Percentiles rank a stretch among this genome's conserved stretches.
Evolutionary conservation across 2,888 invertebrate genomes (phyloP).

Genomic region (Entomobrya proxima): DNA sequence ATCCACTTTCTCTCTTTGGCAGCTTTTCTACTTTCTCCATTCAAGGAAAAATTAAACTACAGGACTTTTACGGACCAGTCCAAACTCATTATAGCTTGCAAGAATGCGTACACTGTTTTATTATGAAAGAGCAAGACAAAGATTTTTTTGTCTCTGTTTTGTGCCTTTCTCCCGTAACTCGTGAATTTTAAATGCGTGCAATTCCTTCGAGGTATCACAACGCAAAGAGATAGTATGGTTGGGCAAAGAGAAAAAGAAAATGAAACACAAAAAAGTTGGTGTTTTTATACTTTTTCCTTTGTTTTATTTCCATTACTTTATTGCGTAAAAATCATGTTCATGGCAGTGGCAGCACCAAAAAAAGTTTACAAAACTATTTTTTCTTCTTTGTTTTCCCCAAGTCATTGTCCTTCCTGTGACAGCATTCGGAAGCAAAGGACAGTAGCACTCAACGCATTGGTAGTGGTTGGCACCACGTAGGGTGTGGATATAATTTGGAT

Average conservation of each 20-base stretch:
- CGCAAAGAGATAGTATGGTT: slow-evolving; percentile 17
- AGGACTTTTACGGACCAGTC: background rate
- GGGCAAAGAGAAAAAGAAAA: slow-evolving; percentile 4
- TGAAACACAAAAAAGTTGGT: slow-evolving; percentile 42
- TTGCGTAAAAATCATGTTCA: slow-evolving; percentile 60
- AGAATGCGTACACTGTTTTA: background rate
- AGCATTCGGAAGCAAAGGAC: slow-evolving; percentile 8
- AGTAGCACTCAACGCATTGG: background rate
- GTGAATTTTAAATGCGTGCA: slow-evolving; percentile 62
- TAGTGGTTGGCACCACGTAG: background rate
- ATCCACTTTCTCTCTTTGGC: slow-evolving; percentile 18
- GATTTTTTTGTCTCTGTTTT: slow-evolving; percentile 1
- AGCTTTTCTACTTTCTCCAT: slow-evolving; percentile 14
- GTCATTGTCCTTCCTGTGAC: slow-evolving; percentile 52
- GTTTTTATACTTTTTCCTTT: slow-evolving; percentile 7
- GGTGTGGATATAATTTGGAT: background rate
- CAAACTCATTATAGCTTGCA: slow-evolving; percentile 40
- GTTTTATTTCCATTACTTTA: slow-evolving; percentile 32
- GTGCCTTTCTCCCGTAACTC: slow-evolving; percentile 32
- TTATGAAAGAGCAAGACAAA: background rate
- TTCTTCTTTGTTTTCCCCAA: slow-evolving; percentile 15
- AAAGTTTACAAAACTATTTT: background rate
- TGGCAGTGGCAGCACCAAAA: background rate
- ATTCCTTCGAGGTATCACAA: slow-evolving; percentile 50
- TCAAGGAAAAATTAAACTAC: background rate